phyloP scores from a whole-genome alignment of 2,113 vertebrate genomes.

The Bungarus multicinctus region DNA sequence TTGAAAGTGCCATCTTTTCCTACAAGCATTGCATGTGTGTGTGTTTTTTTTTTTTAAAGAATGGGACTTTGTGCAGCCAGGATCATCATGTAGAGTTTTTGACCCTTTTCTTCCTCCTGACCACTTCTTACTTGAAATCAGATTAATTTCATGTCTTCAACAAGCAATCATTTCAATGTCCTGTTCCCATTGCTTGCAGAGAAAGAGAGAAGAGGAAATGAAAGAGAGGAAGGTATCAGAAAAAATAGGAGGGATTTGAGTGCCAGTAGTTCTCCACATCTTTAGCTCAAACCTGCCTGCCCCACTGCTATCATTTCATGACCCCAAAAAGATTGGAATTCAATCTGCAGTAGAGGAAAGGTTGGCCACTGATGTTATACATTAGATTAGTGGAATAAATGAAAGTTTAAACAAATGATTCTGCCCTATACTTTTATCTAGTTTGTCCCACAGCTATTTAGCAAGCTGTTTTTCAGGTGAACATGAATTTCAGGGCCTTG shows the following conservation, averaged over 20 bases:
- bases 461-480: neutral
- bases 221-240: neutral
- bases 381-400: neutral
- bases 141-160: neutral
- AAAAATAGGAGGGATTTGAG: neutral
- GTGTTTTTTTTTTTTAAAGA: neutral
- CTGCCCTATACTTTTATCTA: neutral
- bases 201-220: neutral
- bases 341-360: neutral
- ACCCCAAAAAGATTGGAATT: neutral
- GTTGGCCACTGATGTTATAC: neutral
- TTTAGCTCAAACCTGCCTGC: neutral
- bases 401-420: neutral
- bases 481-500: neutral
- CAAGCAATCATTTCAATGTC: neutral
- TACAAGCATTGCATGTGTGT: neutral
- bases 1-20: neutral
- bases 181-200: neutral
- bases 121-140: neutral
- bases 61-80: neutral
- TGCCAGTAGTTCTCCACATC: neutral
- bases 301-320: neutral
- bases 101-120: neutral
- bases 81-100: neutral
- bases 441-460: neutral